These are phyloP conservation scores for Genyomyrus donnyi DNA, from an alignment of 2,113 vertebrate genomes.

Conservation along the genomic window DNA sequence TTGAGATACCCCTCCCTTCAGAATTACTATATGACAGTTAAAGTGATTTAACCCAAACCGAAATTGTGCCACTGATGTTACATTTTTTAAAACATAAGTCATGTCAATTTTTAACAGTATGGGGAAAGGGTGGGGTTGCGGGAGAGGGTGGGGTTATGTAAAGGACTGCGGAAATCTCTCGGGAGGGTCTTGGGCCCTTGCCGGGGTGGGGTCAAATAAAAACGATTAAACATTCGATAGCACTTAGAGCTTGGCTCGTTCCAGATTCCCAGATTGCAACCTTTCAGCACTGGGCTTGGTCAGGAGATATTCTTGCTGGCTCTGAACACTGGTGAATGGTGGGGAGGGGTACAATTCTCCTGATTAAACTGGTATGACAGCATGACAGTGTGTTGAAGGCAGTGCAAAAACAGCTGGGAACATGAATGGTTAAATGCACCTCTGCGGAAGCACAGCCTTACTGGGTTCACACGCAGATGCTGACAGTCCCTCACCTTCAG, in stretches of 20 bases:
- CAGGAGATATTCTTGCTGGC: not conserved
- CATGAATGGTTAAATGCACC: not conserved
- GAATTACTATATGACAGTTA: not conserved
- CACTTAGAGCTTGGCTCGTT: not conserved
- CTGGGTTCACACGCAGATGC: not conserved
- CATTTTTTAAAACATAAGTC: not conserved
- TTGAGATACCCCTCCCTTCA: not conserved
- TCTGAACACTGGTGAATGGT: not conserved
- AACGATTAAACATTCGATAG: slow-evolving; percentile 10
- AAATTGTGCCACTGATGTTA: not conserved
- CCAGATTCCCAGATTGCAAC: not conserved
- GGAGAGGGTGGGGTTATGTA: not conserved
- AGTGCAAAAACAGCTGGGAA: not conserved
- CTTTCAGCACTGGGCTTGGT: not conserved
- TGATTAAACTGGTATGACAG: not conserved
- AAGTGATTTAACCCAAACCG: not conserved
- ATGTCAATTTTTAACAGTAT: not conserved
- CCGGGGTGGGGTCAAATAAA: not conserved
- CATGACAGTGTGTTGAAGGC: not conserved
- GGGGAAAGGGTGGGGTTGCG: not conserved
- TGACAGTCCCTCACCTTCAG: not conserved
- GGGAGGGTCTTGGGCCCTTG: not conserved
- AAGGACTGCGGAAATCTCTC: not conserved
- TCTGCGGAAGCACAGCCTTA: not conserved
- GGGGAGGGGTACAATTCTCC: not conserved